Conservation (phyloP, 2,797 vertebrate genomes). For the Loriculus beryllinus region DNA sequence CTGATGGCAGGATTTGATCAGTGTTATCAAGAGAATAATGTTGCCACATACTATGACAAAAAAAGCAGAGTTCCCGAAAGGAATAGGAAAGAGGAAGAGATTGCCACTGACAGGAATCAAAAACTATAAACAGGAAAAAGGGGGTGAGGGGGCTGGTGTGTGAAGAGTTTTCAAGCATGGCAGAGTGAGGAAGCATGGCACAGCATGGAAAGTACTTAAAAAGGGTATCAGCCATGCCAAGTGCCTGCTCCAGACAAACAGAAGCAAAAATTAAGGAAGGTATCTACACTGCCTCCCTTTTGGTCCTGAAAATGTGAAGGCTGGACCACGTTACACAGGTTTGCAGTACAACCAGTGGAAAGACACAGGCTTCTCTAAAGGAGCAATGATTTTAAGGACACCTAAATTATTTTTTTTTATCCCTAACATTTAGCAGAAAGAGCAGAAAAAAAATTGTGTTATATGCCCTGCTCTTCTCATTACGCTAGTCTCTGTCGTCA, state of each 20-base stretch:
- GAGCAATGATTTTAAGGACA: background rate
- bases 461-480: background rate
- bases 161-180: background rate
- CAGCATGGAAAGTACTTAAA: background rate
- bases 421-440: background rate
- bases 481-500: background rate
- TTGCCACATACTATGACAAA: background rate
- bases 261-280: background rate
- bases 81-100: background rate
- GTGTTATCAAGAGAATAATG: background rate
- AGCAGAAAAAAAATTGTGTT: background rate
- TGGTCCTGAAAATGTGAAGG: background rate
- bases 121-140: background rate
- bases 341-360: background rate
- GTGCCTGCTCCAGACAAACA: background rate
- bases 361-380: background rate
- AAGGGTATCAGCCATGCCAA: background rate
- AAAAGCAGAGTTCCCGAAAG: background rate
- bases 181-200: background rate
- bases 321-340: background rate
- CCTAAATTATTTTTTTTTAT: background rate
- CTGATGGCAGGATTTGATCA: background rate
- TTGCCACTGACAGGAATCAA: background rate
- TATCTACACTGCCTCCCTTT: background rate
- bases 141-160: rapidly evolving